phyloP scores from a whole-genome alignment of 2,797 vertebrate species.

The Poecilia picta region DNA sequence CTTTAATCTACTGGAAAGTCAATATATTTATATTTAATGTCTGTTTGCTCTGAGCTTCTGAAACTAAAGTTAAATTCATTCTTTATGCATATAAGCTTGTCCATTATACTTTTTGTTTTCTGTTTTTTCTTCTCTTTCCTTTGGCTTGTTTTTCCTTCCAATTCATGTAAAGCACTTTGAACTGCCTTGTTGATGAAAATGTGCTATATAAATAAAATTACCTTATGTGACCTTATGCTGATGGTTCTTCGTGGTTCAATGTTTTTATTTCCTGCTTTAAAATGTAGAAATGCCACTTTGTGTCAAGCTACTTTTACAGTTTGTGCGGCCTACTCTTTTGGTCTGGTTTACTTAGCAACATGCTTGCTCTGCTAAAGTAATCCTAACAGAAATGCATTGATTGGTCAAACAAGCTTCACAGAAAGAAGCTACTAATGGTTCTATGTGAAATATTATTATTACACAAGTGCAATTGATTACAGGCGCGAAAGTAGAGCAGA shows the following conservation, averaged over 20 bases:
- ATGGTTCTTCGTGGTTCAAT: neutral
- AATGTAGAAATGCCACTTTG: slow-evolving; percentile 45
- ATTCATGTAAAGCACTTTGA: too few relatives aligned
- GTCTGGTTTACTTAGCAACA: slow-evolving; percentile 58
- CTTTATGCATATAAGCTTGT: neutral
- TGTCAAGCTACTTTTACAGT: slow-evolving; percentile 17
- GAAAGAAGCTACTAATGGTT: slow-evolving; percentile 41
- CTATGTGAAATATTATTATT: slow-evolving; percentile 41
- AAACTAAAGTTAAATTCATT: neutral
- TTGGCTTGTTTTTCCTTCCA: too few relatives aligned
- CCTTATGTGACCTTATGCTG: neutral
- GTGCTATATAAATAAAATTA: too few relatives aligned
- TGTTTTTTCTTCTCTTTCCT: too few relatives aligned
- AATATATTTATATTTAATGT: neutral
- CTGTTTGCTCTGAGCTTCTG: neutral
- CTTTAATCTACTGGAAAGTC: neutral
- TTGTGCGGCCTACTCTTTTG: slow-evolving; percentile 49
- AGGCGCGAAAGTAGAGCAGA: too few relatives aligned
- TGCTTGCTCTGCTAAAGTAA: slow-evolving; percentile 51
- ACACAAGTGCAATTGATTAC: too few relatives aligned
- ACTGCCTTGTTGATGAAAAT: too few relatives aligned
- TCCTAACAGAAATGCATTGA: slow-evolving; percentile 69
- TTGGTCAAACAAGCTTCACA: slow-evolving; percentile 51
- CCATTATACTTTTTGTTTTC: too few relatives aligned
- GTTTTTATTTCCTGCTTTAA: neutral